Conservation (phyloP, 2,888 invertebrate species). For the Cantharis flavilabris region DNA sequence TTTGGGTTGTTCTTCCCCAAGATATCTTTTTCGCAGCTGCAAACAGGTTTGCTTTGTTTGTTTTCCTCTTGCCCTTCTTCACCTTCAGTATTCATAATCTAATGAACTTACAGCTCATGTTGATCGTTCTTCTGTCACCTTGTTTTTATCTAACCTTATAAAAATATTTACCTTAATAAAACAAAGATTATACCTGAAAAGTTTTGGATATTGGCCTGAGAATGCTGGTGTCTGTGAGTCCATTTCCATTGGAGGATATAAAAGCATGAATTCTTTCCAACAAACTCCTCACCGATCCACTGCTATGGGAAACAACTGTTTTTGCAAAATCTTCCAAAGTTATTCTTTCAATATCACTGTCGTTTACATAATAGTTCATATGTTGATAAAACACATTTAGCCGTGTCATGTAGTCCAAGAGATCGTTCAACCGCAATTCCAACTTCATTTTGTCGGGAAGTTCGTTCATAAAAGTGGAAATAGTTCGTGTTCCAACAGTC, state of each 20-base stretch:
- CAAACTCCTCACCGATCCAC: conserved; percentile 66
- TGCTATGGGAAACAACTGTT: conserved; percentile 70
- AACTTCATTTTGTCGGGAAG: conserved; percentile 58
- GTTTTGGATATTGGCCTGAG: conserved; percentile 39
- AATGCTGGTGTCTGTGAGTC: conserved; percentile 38
- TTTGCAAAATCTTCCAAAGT: conserved; percentile 75
- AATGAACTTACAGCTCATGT: not conserved
- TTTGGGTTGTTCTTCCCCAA: not conserved
- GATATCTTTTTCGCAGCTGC: too few species aligned
- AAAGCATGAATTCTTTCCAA: conserved; percentile 69
- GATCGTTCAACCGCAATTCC: conserved; percentile 65
- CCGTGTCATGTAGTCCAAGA: conserved; percentile 63
- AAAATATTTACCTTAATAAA: not conserved
- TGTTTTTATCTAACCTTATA: not conserved
- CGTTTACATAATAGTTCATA: conserved; percentile 63
- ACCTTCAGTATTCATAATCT: not conserved
- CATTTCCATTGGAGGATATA: conserved; percentile 60
- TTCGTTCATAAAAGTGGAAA: conserved; percentile 42
- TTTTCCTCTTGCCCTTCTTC: not conserved
- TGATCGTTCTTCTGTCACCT: not conserved
- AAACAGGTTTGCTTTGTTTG: too few species aligned
- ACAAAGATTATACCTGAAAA: conserved; percentile 40
- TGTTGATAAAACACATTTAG: conserved; percentile 64
- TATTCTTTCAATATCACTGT: conserved; percentile 40
- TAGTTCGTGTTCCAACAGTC: conserved; percentile 33